Evolutionary conservation across 2,888 invertebrate species (phyloP).

Genomic region (Pachycephus smyrnensis): DNA sequence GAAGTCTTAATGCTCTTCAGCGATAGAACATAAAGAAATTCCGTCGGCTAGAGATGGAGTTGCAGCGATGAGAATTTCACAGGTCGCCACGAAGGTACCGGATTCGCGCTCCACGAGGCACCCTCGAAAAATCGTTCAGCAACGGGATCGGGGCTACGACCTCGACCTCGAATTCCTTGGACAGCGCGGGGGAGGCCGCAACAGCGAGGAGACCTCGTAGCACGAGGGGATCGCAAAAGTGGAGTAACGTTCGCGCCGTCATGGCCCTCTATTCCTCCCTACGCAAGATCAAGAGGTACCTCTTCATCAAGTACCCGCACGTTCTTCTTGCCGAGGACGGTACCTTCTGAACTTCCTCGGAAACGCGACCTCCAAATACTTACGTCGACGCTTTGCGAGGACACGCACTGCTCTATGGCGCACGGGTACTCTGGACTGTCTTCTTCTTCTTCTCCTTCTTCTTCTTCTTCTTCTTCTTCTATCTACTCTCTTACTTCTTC

Average conservation of each 20-base stretch:
- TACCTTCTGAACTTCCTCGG: conserved; percentile 33
- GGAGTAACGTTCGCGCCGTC: conserved; percentile 89
- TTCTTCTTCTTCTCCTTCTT: conserved; percentile 16
- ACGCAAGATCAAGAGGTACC: conserved; percentile 89
- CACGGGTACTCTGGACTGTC: conserved; percentile 26
- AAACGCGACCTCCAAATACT: conserved; percentile 1
- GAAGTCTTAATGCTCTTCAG: not conserved
- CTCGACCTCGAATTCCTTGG: conserved; percentile 58
- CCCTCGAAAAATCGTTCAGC: conserved; percentile 49
- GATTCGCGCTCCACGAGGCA: conserved; percentile 23
- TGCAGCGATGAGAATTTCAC: conserved; percentile 40
- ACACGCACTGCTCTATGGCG: conserved; percentile 13
- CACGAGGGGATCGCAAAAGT: conserved; percentile 74
- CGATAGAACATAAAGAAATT: not conserved
- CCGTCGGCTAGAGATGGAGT: not conserved
- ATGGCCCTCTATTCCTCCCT: conserved; percentile 91
- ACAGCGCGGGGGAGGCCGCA: conserved; percentile 62
- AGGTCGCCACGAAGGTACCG: conserved; percentile 53
- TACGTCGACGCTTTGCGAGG: conserved; percentile 16
- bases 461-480: conserved; percentile 14
- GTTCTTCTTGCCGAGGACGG: conserved; percentile 41
- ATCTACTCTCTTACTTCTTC: not conserved
- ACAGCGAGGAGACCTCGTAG: conserved; percentile 54
- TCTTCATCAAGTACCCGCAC: conserved; percentile 15
- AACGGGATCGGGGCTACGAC: conserved; percentile 46